These are phyloP conservation scores for Probaryconus sp. DNA, from an alignment of 1,140 invertebrate genomes.

Conservation along the genomic window DNA sequence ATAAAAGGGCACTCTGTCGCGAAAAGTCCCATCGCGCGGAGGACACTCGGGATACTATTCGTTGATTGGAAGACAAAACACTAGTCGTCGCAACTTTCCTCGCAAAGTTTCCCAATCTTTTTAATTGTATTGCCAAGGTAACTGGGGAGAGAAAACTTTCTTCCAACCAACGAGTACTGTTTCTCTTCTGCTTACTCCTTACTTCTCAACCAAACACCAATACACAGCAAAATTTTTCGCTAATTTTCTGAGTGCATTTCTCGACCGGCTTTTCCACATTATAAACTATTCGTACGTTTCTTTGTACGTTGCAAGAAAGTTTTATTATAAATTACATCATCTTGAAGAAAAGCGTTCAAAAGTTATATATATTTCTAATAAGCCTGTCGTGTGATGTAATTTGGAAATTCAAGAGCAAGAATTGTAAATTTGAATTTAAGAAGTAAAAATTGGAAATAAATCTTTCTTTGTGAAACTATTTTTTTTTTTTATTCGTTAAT, in stretches of 20 bases:
- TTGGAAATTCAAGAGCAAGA: no score
- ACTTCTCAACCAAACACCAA: slow-evolving; percentile 56
- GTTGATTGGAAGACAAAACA: slow-evolving; percentile 72
- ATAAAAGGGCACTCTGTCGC: slow-evolving; percentile 57
- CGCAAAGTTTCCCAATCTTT: slow-evolving; percentile 72
- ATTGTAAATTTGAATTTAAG: no score
- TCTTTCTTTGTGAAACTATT: no score
- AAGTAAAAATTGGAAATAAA: no score
- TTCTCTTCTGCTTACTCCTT: slow-evolving; percentile 55
- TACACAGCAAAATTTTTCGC: slow-evolving; percentile 57
- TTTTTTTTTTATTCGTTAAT: no score
- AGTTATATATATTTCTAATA: no score
- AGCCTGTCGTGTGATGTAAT: no score
- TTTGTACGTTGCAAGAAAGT: no score
- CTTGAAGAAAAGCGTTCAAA: slow-evolving; percentile 52
- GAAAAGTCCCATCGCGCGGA: slow-evolving; percentile 37
- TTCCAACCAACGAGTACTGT: slow-evolving; percentile 8
- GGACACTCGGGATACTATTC: slow-evolving; percentile 58
- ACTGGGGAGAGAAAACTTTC: slow-evolving; percentile 73
- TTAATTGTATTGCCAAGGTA: slow-evolving; percentile 71
- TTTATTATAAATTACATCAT: no score
- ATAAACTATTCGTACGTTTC: slow-evolving; percentile 41
- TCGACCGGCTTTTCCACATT: slow-evolving; percentile 35
- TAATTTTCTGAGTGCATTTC: slow-evolving; percentile 66
- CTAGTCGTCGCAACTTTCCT: slow-evolving; percentile 59